Conservation (phyloP, 2,888 invertebrate genomes). For the Metallyticus violacea region DNA sequence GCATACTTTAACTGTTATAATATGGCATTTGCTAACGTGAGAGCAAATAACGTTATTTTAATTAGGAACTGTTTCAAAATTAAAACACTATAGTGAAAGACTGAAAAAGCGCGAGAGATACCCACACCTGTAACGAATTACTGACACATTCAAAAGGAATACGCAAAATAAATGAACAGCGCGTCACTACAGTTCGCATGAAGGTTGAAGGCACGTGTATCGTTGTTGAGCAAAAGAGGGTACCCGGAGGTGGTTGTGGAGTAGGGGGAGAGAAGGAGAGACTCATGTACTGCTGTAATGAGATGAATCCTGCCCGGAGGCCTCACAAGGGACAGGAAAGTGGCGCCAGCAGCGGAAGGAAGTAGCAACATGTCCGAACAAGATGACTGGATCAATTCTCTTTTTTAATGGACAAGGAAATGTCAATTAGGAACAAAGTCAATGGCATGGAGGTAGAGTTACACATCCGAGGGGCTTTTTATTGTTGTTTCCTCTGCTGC, state of each 20-base stretch:
- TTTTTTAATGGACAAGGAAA: neutral
- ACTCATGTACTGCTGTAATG: neutral
- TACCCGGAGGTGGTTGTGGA: neutral
- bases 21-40: neutral
- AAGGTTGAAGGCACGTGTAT: neutral
- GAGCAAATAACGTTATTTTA: neutral
- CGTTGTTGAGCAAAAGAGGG: neutral
- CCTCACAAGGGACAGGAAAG: neutral
- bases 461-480: neutral
- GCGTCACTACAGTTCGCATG: too few species aligned
- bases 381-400: neutral
- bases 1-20: neutral
- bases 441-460: neutral
- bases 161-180: too few species aligned
- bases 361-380: neutral
- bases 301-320: constrained; percentile 12
- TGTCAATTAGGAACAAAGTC: neutral
- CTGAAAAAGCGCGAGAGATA: neutral
- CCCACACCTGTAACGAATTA: too few species aligned
- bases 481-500: neutral
- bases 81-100: neutral
- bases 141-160: too few species aligned
- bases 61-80: neutral
- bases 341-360: constrained; percentile 9
- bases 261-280: neutral